Evolutionary conservation across 2,113 vertebrate species (phyloP).

Genomic region (Kryptolebias marmoratus): DNA sequence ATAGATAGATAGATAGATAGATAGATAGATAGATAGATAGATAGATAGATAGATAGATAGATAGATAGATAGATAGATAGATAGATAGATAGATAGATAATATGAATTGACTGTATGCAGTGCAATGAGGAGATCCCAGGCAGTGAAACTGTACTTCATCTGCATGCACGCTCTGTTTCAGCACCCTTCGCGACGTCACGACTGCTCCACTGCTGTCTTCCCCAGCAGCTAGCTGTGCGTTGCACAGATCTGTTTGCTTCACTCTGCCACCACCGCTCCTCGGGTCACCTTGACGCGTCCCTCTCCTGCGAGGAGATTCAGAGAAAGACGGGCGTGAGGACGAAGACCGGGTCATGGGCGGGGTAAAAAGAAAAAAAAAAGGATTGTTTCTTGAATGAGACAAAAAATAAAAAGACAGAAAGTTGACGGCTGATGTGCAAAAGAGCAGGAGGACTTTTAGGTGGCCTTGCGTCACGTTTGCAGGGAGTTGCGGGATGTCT

Average conservation of each 20-base stretch:
- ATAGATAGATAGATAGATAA: no score
- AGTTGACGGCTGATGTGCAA: neutral
- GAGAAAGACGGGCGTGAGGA: neutral
- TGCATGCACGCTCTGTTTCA: neutral
- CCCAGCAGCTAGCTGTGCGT: slow-evolving; percentile 22
- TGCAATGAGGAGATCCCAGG: neutral
- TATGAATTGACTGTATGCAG: neutral
- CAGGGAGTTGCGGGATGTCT: slow-evolving; percentile 1
- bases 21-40: no score
- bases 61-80: no score
- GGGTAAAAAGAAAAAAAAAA: neutral
- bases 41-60: no score
- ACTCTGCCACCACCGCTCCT: slow-evolving; percentile 28
- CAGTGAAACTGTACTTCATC: slow-evolving; percentile 12
- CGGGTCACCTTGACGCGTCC: slow-evolving; percentile 49
- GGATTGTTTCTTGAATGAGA: slow-evolving; percentile 15
- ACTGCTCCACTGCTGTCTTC: slow-evolving; percentile 23
- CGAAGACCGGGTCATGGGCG: slow-evolving; percentile 1
- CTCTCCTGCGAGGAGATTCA: slow-evolving; percentile 28
- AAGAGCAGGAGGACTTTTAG: neutral
- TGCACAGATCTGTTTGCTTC: slow-evolving; percentile 23
- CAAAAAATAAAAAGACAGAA: neutral
- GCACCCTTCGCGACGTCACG: slow-evolving; percentile 10
- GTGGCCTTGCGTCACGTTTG: slow-evolving; percentile 11
- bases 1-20: no score